Evolutionary conservation across 2,113 vertebrate species (phyloP).

Genomic region (Mungos mungo): DNA sequence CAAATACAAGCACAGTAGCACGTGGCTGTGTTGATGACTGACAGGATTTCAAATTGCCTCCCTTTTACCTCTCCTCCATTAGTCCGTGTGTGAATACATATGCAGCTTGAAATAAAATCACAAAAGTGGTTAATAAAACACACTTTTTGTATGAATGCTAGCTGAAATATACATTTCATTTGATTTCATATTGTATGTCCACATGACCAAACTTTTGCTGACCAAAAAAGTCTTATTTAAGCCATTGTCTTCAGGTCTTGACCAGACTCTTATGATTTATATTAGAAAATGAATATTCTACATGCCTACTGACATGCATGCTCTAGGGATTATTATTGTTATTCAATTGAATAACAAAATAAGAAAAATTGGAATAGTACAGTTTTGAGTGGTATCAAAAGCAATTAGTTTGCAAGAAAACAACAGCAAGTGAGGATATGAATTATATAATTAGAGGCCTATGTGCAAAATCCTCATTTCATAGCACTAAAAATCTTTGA

Average conservation of each 20-base stretch:
- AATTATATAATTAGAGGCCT: not conserved
- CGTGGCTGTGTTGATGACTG: not conserved
- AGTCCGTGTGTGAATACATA: not conserved
- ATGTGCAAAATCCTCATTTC: not conserved
- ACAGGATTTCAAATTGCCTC: not conserved
- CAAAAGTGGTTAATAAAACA: not conserved
- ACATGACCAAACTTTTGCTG: not conserved
- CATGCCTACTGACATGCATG: not conserved
- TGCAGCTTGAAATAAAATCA: not conserved
- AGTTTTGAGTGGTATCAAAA: slow-evolving; percentile 52
- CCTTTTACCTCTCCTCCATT: not conserved
- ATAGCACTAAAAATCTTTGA: not conserved
- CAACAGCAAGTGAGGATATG: not conserved
- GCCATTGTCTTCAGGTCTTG: not conserved
- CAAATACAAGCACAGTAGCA: not conserved
- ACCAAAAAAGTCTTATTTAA: not conserved
- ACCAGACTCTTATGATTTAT: not conserved
- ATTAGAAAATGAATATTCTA: not conserved
- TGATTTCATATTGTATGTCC: slow-evolving; percentile 11
- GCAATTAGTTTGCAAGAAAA: slow-evolving; percentile 36
- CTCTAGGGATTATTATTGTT: not conserved
- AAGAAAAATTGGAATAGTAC: slow-evolving; percentile 26
- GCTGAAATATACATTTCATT: not conserved
- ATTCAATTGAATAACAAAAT: not conserved
- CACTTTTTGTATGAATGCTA: not conserved